Conservation (phyloP, 2,113 vertebrate species). For the Phodopus roborovskii region DNA sequence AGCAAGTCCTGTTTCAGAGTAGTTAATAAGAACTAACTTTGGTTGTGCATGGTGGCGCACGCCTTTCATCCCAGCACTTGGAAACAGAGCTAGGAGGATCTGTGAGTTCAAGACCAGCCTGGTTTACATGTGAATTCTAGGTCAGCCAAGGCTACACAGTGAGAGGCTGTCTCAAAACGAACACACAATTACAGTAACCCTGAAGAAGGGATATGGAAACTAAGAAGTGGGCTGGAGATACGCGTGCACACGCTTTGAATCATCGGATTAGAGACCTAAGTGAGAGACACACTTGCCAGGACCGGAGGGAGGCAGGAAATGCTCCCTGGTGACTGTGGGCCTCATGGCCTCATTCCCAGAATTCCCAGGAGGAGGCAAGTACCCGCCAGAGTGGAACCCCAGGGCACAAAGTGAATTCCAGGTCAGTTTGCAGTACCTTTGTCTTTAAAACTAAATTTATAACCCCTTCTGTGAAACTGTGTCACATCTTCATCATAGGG, state of each 20-base stretch:
- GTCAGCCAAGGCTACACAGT: neutral
- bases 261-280: neutral
- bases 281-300: neutral
- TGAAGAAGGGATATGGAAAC: neutral
- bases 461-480: neutral
- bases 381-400: neutral
- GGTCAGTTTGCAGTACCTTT: neutral
- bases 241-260: too few relatives aligned
- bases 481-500: too few relatives aligned
- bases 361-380: neutral
- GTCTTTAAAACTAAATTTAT: conserved; percentile 18
- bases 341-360: neutral
- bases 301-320: neutral
- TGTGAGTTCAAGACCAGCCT: neutral
- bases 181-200: neutral
- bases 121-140: neutral
- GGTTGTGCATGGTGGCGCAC: neutral
- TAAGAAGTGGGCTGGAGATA: neutral
- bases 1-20: neutral
- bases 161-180: neutral
- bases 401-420: neutral
- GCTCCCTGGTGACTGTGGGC: neutral
- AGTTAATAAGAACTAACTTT: neutral
- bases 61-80: neutral
- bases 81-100: neutral